Conservation (phyloP, 2,113 vertebrate genomes). For the Dicaeum eximium region DNA sequence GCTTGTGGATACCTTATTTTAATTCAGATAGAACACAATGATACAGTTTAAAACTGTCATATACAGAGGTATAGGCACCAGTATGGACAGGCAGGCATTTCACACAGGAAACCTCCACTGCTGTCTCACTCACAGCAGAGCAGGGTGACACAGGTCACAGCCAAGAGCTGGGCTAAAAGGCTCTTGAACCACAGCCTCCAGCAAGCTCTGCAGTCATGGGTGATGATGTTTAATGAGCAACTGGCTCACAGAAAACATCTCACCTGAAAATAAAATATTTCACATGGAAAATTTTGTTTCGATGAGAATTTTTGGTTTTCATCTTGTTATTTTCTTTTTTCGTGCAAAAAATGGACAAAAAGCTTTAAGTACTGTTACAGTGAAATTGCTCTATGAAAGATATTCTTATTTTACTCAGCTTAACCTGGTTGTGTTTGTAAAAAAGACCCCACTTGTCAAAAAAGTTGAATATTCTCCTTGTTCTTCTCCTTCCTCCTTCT, state of each 20-base stretch:
- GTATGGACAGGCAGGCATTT: background rate
- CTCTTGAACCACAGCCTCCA: background rate
- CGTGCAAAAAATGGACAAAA: background rate
- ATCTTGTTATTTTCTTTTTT: background rate
- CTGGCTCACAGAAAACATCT: background rate
- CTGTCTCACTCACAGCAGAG: background rate
- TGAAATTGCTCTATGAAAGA: background rate
- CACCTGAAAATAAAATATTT: background rate
- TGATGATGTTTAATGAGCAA: background rate
- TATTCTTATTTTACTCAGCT: background rate
- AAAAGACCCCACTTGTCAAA: background rate
- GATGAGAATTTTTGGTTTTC: background rate
- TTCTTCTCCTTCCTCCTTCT: background rate
- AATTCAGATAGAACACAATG: slow-evolving; percentile 16
- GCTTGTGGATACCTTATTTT: background rate
- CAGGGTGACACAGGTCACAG: background rate
- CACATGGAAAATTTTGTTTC: background rate
- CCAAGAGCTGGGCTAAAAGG: background rate
- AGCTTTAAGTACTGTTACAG: background rate
- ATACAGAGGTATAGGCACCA: background rate
- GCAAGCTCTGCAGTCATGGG: background rate
- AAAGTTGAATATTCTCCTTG: background rate
- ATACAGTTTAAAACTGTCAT: background rate
- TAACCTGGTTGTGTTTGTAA: background rate
- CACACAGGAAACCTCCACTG: background rate